phyloP scores from a whole-genome alignment of 30 jellyfish, hydroid and myxozoan genomes.

The Hydra vulgaris region DNA sequence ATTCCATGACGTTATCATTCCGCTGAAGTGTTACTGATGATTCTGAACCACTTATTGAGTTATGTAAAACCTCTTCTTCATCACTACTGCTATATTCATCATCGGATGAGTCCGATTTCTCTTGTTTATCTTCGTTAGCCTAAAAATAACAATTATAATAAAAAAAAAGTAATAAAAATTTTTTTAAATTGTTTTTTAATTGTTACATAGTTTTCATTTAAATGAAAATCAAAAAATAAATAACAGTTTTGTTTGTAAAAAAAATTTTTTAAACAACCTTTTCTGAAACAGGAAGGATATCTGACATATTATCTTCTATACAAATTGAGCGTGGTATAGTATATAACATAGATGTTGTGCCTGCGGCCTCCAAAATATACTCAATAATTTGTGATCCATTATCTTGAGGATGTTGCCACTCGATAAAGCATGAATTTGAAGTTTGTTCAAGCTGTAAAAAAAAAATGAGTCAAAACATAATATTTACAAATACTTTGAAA shows the following conservation, averaged over 20 bases:
- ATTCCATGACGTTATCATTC: conserved; percentile 63
- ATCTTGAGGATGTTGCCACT: conserved; percentile 86
- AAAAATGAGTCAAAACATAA: no score
- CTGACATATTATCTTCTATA: background rate
- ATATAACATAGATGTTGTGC: conserved; percentile 49
- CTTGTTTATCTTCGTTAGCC: conserved; percentile 29
- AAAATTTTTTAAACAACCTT: no score
- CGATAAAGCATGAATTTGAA: conserved; percentile 66
- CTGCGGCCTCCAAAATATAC: conserved; percentile 66
- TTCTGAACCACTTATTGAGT: conserved; percentile 24
- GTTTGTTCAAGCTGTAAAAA: conserved; percentile 62
- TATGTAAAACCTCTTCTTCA: conserved; percentile 49
- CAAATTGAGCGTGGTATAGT: conserved; percentile 43
- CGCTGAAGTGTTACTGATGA: conserved; percentile 27
- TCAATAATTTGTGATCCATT: conserved; percentile 71
- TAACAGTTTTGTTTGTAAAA: no score
- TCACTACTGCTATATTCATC: conserved; percentile 43
- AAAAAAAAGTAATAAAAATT: background rate
- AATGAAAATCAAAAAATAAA: no score
- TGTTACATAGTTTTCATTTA: no score
- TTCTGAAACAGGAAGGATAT: background rate
- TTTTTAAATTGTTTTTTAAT: no score
- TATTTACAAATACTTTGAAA: no score
- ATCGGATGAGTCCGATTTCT: conserved; percentile 14
- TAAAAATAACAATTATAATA: background rate